Evolutionary conservation across 2,888 invertebrate genomes (phyloP).

Genomic region (Hecatera dysodea): DNA sequence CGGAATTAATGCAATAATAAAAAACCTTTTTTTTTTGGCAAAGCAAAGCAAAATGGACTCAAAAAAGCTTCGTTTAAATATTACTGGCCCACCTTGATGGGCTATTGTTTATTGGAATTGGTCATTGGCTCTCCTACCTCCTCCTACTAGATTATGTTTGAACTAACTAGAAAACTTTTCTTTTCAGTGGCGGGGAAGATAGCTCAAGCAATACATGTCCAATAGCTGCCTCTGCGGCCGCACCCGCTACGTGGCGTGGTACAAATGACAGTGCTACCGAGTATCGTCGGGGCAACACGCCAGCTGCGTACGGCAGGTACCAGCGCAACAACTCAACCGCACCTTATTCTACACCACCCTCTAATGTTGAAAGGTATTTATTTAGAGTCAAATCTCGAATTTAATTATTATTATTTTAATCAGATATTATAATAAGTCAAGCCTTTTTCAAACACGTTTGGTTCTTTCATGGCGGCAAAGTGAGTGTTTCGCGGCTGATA

Average conservation of each 20-base stretch:
- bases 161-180: conserved; percentile 27
- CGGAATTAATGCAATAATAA: neutral
- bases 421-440: neutral
- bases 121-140: neutral
- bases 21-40: neutral
- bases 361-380: conserved; percentile 85
- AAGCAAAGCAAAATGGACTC: neutral
- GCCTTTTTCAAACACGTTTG: neutral
- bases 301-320: conserved; percentile 91
- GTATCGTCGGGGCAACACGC: conserved; percentile 88
- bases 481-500: no score
- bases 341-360: conserved; percentile 87
- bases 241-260: conserved; percentile 88
- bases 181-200: conserved; percentile 85
- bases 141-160: neutral
- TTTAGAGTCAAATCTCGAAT: neutral
- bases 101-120: neutral
- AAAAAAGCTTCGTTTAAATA: neutral
- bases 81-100: neutral
- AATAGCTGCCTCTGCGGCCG: conserved; percentile 86
- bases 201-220: conserved; percentile 86
- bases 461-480: neutral
- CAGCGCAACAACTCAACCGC: conserved; percentile 89
- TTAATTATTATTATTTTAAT: neutral
- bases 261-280: conserved; percentile 89